Base-by-base conservation (phyloP, 2,888 invertebrate genomes). In the Andrena trimmerana region DNA sequence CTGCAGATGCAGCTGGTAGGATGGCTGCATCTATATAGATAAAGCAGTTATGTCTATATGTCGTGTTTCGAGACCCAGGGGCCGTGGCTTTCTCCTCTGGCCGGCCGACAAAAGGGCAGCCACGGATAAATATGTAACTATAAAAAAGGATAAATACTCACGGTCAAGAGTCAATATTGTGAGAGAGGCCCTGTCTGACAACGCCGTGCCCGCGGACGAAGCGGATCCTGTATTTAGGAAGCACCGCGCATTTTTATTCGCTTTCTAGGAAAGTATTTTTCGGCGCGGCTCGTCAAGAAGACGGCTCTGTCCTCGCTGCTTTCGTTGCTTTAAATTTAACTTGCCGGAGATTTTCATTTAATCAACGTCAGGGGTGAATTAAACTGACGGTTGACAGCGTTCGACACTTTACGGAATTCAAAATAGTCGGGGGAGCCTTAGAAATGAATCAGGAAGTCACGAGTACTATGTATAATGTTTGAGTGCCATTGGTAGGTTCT, bases 131-230 rank as follows among this genome's bases (percentile, higher is more conserved):
- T 90, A 86, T 88, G 84, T 83, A 86, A 86, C 83, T 84, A 88
- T 87, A 89, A 88, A 91, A 90, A 83, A 86, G 85, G 81, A 90
- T 90, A 90, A 92, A 92, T 90, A 89, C 91, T 91, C 88, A 88
- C 90, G 91, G 90, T 89, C 88, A 88, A 90, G 88, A 89, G 91
- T 92, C 92, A 92, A 92, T 92, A 92, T 92, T 92, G 89, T 90
- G 86, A 86, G 85, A 89, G 87, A 69, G 88, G 78, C 88, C 85
- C 88, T 52, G 85, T 77, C 85, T 79, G 86, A 73, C 86, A 66
- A 75, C 65, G 84, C 68, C 57, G 71, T 72, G 78, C 59, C 71
- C 78, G 59, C 33, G 59, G 7, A 4, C n/a, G 16, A 33, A 16
- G 8, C 33, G 50, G 36, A 82, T 81, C 68, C 80, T 48, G 71